phyloP scores from a whole-genome alignment of 2,888 invertebrate species.

The Lepidocyrtoides sp. region DNA sequence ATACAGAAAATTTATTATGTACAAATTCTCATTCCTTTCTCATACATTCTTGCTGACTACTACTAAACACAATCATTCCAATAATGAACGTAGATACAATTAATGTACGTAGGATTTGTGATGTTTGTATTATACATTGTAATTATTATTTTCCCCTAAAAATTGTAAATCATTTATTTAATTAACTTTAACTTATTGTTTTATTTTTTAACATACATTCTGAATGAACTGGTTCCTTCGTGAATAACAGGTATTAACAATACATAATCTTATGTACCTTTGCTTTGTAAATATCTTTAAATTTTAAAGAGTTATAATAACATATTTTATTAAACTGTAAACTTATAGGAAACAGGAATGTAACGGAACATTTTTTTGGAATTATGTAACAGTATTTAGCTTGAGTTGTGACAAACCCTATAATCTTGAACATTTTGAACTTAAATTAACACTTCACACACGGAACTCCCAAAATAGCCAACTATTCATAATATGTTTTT shows the following conservation, averaged over 20 bases:
- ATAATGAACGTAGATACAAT: not conserved
- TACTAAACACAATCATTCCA: not conserved
- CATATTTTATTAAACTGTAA: not conserved
- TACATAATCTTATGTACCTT: constrained; percentile 9
- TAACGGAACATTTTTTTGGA: constrained; percentile 42
- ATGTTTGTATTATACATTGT: not conserved
- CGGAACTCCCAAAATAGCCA: not conserved
- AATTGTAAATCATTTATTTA: constrained; percentile 21
- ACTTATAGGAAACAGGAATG: constrained; percentile 21
- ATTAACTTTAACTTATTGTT: constrained; percentile 20
- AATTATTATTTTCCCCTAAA: not conserved
- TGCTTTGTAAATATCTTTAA: not conserved
- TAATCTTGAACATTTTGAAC: not conserved
- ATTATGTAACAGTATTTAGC: not conserved
- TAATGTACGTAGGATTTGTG: not conserved
- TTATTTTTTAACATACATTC: constrained; percentile 20
- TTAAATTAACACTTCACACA: not conserved
- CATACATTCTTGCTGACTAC: not conserved
- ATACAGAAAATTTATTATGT: not conserved
- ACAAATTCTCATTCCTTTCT: not conserved
- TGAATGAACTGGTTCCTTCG: constrained; percentile 76
- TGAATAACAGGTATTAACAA: constrained; percentile 71
- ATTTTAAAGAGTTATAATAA: not conserved
- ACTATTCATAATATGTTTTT: not conserved
- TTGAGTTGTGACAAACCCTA: not conserved